A percentile compares a stretch with the other conserved stretches of the same genome.
phyloP scores from a whole-genome alignment of 2,888 invertebrate species.

The Yponomeuta malinellus region DNA sequence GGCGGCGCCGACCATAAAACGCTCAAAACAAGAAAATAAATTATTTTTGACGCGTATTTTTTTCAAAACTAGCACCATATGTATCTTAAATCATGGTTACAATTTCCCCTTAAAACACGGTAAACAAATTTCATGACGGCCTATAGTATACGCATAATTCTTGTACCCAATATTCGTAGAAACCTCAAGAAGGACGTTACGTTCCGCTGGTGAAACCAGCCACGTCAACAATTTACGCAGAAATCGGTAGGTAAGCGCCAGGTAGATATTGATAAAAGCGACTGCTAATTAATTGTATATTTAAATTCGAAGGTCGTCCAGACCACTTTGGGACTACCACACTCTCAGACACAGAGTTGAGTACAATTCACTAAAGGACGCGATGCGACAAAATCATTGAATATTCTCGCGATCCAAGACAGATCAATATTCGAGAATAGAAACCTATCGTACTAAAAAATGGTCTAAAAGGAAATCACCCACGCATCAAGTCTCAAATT shows the following conservation, averaged over 20 bases:
- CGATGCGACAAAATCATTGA: background rate
- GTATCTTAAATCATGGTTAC: too few species aligned
- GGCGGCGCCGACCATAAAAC: too few species aligned
- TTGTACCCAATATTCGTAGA: background rate
- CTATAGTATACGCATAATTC: too few species aligned
- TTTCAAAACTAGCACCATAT: too few species aligned
- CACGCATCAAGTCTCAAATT: background rate
- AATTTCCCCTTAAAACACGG: too few species aligned
- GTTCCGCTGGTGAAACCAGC: background rate
- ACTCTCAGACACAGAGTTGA: background rate
- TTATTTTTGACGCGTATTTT: too few species aligned
- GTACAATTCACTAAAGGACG: background rate
- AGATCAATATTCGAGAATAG: too few species aligned
- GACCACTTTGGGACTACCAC: background rate
- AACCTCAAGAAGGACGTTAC: background rate
- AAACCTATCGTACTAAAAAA: background rate
- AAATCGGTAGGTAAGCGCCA: background rate
- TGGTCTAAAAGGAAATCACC: background rate
- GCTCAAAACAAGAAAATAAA: too few species aligned
- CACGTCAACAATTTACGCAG: background rate
- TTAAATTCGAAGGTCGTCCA: conserved; percentile 5
- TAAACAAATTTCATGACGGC: too few species aligned
- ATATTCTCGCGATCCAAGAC: background rate
- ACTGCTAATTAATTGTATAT: background rate
- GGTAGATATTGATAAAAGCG: background rate